Base-by-base conservation (phyloP, 2,888 invertebrate genomes). In the Lissonota sp. region DNA sequence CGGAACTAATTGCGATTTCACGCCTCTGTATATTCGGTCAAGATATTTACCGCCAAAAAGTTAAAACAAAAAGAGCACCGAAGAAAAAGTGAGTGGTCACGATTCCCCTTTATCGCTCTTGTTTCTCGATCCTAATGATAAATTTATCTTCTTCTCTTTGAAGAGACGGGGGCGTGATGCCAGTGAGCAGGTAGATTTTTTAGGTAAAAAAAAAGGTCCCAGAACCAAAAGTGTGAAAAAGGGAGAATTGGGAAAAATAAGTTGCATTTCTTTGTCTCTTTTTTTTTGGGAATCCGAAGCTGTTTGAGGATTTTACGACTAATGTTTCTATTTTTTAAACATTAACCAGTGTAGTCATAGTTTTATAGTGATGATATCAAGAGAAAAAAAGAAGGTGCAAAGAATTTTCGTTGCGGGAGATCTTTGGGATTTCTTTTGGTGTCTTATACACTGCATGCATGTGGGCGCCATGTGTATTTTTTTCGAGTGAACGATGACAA, bases 401-500 rank as follows among this genome's bases (percentile, higher is more conserved):
- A 76, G 76, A 71, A 71, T 78, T 62, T 77, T 73, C 79, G 67
- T 79, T 55, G 82, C 77, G 71, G 81, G 81, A 80, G 81, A 79
- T 70, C 64, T 76, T 71, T 58, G 58, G 10, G 42, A 60, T 26
- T 46, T 79, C 51, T 58, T 53, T 70, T 16, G 26, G 53, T 58
- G 46, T 40, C 39, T 49, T 55, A 26, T 26, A 62, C 49, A n/a
- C n/a, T n/a, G n/a, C n/a, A n/a, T 74, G 76, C 84, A 84, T 82
- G 79, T 84, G 84, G 72, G 70, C 60, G 79, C 74, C 84, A 84
- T 79, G 79, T 84, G 84, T 76, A 76, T 78, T 57, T 69, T 37
- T 40, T 16, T 26, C 5, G 46, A 14, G 55, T n/a, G n/a, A 64
- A 55, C 46, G 58, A 58, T 44, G 64, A 44, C 8, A 57, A 75